Percentiles rank a stretch among this genome's conserved stretches.
Conservation (phyloP, 2,888 invertebrate genomes). For the Lagria hirta region DNA sequence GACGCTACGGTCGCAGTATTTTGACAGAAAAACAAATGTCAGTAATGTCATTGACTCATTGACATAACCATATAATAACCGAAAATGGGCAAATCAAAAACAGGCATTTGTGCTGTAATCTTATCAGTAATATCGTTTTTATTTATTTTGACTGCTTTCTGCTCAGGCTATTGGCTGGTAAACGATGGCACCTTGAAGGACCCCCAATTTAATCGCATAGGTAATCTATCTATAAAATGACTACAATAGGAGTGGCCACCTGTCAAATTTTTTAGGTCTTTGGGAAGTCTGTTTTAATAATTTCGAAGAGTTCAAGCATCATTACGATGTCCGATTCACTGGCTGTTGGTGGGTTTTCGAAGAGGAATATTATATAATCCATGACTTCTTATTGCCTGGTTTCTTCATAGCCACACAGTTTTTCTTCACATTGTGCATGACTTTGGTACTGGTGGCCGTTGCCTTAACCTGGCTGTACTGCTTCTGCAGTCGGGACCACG, state of each 20-base stretch:
- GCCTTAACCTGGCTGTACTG: constrained; percentile 74
- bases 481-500: constrained; percentile 73
- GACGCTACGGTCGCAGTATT: neutral
- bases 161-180: constrained; percentile 86
- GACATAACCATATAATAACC: too few species aligned
- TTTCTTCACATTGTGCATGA: constrained; percentile 87
- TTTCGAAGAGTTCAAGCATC: constrained; percentile 82
- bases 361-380: constrained; percentile 94
- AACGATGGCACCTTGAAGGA: constrained; percentile 74
- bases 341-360: constrained; percentile 98
- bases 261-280: constrained; percentile 65
- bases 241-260: constrained; percentile 40
- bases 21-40: neutral
- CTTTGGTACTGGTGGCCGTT: constrained; percentile 74
- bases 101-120: constrained; percentile 65
- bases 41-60: neutral
- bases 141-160: constrained; percentile 77
- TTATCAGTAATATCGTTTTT: constrained; percentile 68
- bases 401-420: constrained; percentile 94
- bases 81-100: constrained; percentile 66
- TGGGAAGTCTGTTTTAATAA: constrained; percentile 94
- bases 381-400: constrained; percentile 83
- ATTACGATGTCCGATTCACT: constrained; percentile 79
- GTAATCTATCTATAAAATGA: constrained; percentile 53
- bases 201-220: constrained; percentile 79